Percentiles rank a stretch among this genome's conserved stretches.
These are phyloP conservation scores for Euura lappo DNA, from an alignment of 1,140 invertebrate species.

Conservation along the genomic window DNA sequence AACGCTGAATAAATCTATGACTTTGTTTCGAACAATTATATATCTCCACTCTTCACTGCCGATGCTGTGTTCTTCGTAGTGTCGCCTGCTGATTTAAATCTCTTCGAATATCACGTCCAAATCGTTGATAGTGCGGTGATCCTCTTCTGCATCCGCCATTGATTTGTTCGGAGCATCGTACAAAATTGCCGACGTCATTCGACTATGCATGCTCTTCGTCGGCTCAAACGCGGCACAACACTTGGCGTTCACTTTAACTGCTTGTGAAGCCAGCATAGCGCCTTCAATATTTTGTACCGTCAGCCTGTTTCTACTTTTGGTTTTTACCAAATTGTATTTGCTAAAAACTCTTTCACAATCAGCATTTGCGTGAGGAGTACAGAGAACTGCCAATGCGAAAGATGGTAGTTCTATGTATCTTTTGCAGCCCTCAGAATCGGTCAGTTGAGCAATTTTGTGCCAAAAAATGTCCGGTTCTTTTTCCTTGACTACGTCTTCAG, in stretches of 20 bases:
- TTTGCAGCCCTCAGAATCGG: slow-evolving; percentile 16
- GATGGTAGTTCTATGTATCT: slow-evolving; percentile 16
- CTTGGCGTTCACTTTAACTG: not conserved
- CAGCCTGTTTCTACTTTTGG: slow-evolving; percentile 11
- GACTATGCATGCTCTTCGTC: not conserved
- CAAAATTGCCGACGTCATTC: slow-evolving; percentile 4
- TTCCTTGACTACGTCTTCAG: slow-evolving; percentile 20
- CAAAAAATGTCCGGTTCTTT: slow-evolving; percentile 23
- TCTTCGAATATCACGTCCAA: not conserved
- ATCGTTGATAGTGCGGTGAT: not conserved
- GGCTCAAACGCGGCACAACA: slow-evolving; percentile 6
- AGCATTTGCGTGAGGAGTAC: slow-evolving; percentile 21
- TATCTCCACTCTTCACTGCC: slow-evolving; percentile 1
- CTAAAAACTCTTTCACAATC: slow-evolving; percentile 19
- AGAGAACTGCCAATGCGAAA: slow-evolving; percentile 22
- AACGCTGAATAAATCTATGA: not conserved
- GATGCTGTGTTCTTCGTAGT: not conserved
- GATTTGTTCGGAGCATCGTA: not conserved
- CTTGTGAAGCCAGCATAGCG: slow-evolving; percentile 7
- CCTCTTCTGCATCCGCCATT: slow-evolving; percentile 2
- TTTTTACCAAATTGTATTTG: slow-evolving; percentile 16
- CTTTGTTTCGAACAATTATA: not conserved
- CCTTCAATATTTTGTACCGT: slow-evolving; percentile 9
- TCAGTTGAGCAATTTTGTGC: slow-evolving; percentile 20
- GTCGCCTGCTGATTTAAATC: not conserved